Evolutionary conservation across 2,888 invertebrate species (phyloP), one percentile per base, ranked within the genome.

Genomic region (Conops quadrifasciatus): DNA sequence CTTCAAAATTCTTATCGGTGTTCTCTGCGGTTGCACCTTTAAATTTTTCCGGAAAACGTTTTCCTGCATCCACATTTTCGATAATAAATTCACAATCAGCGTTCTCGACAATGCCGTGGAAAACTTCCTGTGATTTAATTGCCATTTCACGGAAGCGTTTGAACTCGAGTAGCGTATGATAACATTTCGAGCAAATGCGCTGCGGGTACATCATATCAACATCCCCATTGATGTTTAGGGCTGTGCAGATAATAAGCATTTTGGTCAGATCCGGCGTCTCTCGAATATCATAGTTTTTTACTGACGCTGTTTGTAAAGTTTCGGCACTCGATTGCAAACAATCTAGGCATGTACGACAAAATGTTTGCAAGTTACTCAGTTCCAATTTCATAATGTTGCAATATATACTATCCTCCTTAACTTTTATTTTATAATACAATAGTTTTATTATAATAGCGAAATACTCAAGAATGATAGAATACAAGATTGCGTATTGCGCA

Each of bases 271-370:
- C 59, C 21, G 67, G 67, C 11, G 67, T 49, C 21, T 67, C 47
- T 7, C 24, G 59, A n/a, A 67, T 67, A 26, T 67, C 24, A 24
- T 59, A 67, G 1, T 59, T 65, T 15, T 9, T 15, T n/a, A 19
- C 28, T n/a, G 21, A 62, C 43, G 36, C 19, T 43, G 15, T 30
- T n/a, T 60, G n/a, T n/a, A 30, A 30, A 11, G 28, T 2, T n/a
- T 11, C 59, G 7, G 4, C n/a, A 26, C 28, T 9, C 0, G 67
- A 21, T n/a, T 49, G 13, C 15, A 67, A 28, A 5, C 26, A 21
- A 9, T 30, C 49, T 21, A 67, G 60, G 19, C 67, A 67, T 11
- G 60, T 67, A 16, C 67, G 67, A 47, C 67, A 67, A 45, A 59
- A 67, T 19, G n/a, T 45, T 13, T 67, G 67, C 15, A 67, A n/a